phyloP scores from a whole-genome alignment of 2,797 vertebrate genomes.

The Eulemur albifrons region DNA sequence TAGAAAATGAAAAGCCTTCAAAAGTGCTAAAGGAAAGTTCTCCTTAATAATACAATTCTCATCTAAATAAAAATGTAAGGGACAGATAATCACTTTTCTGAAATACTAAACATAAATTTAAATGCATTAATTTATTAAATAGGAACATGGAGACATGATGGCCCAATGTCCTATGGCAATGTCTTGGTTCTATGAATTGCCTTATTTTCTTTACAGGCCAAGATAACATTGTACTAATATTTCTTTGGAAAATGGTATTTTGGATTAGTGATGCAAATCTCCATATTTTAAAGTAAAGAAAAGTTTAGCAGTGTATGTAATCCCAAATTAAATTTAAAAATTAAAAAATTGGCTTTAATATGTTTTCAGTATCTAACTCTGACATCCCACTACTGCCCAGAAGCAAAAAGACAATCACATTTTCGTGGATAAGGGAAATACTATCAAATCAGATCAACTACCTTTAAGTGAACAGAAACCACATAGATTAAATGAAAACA shows the following conservation, averaged over 20 bases:
- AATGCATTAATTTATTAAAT: background rate
- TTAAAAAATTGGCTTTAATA: background rate
- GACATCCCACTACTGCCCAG: background rate
- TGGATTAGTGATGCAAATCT: background rate
- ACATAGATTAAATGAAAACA: constrained; percentile 51
- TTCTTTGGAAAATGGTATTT: background rate
- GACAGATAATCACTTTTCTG: background rate
- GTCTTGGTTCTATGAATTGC: background rate
- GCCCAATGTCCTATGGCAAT: background rate
- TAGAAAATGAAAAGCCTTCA: background rate
- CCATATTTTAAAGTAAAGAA: background rate
- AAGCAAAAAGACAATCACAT: constrained; percentile 5
- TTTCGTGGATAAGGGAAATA: background rate
- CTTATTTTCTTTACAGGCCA: background rate
- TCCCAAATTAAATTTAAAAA: constrained; percentile 16
- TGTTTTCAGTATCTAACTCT: background rate
- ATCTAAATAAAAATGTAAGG: constrained; percentile 7
- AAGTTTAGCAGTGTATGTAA: background rate
- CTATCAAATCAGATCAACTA: constrained; percentile 38
- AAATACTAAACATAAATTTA: background rate
- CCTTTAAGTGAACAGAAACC: constrained; percentile 23
- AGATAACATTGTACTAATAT: background rate
- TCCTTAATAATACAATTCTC: background rate
- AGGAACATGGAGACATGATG: background rate
- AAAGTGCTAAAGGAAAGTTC: background rate